phyloP scores from a whole-genome alignment of 2,797 vertebrate genomes.

The Xenops minutus region DNA sequence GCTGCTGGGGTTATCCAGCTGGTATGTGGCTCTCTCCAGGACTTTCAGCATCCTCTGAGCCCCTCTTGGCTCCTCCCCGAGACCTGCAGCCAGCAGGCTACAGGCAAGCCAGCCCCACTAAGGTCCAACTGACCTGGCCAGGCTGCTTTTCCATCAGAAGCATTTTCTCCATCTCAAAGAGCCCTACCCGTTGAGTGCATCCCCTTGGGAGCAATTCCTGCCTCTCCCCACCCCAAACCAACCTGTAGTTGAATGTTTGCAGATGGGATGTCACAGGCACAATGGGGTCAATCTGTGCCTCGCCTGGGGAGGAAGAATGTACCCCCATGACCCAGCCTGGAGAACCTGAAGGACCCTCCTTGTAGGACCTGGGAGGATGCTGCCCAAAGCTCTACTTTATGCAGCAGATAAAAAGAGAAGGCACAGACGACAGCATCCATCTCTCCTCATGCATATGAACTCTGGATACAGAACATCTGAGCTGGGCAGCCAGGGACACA shows the following conservation, averaged over 20 bases:
- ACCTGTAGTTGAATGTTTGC: not conserved
- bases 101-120: not conserved
- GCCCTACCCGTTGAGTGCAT: rapidly evolving
- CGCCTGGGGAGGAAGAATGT: not conserved
- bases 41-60: not conserved
- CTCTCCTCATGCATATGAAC: not conserved
- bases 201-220: not conserved
- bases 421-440: not conserved
- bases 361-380: not conserved
- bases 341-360: not conserved
- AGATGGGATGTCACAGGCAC: not conserved
- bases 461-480: not conserved
- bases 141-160: not conserved
- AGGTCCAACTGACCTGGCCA: not conserved
- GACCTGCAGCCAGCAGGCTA: not conserved
- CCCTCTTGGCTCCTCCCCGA: not conserved
- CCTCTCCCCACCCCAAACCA: not conserved
- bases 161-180: not conserved
- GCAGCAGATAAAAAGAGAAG: not conserved
- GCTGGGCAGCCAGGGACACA: not conserved
- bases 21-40: not conserved
- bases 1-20: not conserved
- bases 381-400: not conserved
- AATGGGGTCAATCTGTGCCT: not conserved
- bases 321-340: not conserved